Evolutionary conservation across 2,797 vertebrate genomes (phyloP), one percentile per base, ranked within the genome.

Genomic region (Tokudaia tokunoshimensis): DNA sequence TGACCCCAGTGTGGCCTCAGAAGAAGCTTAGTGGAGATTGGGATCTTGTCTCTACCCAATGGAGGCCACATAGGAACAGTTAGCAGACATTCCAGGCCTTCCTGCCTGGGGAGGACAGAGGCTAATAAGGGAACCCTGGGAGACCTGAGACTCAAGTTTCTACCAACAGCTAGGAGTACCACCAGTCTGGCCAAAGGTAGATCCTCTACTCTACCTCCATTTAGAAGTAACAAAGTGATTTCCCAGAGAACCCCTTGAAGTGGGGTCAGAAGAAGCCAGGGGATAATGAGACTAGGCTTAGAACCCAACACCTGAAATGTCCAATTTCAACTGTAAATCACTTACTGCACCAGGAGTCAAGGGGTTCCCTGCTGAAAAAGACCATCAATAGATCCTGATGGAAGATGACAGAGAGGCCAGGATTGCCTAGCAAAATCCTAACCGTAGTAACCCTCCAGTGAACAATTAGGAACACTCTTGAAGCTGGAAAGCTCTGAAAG

Each of bases 401-500:
- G 67, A 1, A 94, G 61, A 63, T n/a, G 24, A 65, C n/a, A 59
- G 85, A 59, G 52, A 59, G 29, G 19, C 63, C 47, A 41, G 91
- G 14, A 57, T 52, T 50, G 67, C 61, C 41, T 96, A 84, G 78
- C 55, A 89, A 88, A 85, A 79, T 81, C 41, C 92, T 89, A 65
- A 87, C 72, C 52, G 83, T 44, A 70, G 57, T 29, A 80, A 10
- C n/a, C 70, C 41, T 84, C 91, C 80, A 29, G 24, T 47, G 80
- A 90, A 81, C 57, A 90, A 92, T 76, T 78, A 57, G 3, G 41
- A 92, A 59, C 44, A 76, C 34, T 70, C 50, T 75, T 57, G 34
- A 96, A 85, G 57, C 41, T 14, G 34, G 82, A 19, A 70, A 59
- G n/a, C 92, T 44, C 63, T 44, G 78, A 78, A 75, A 95, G 70